Base-by-base conservation (phyloP, 2,113 vertebrate species). In the Spheniscus mendiculus region DNA sequence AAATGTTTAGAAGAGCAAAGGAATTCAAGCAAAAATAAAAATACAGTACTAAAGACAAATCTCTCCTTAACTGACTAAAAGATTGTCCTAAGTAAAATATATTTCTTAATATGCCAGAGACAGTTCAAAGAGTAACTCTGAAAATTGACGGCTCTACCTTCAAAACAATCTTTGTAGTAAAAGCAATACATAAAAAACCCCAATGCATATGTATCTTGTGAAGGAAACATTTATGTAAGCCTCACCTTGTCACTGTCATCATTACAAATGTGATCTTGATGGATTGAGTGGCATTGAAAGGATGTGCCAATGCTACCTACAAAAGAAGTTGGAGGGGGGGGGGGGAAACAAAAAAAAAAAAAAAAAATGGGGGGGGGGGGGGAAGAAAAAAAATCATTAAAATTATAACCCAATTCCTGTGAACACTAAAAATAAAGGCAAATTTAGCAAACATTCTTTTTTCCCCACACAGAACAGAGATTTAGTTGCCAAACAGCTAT, bases 231-330 rank as follows among this genome's bases (percentile, higher is more conserved):
- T 96, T 92, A 91, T 89, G 87, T 89, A 42, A 61, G 89, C 85
- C 97, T 98, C 98, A 99, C 98, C 98, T 98, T 99, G 96, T 99
- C 98, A 98, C 97, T 98, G 97, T 98, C 98, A 98, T 98, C 98
- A 96, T 97, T 98, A 98, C 97, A 98, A 97, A 98, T 98, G 93
- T 98, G 98, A 96, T 99, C 98, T 97, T 98, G 98, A 98, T 98
- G 98, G 95, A 98, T 95, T 93, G 98, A 97, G 95, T 98, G 98
- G 97, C 98, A 98, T 34, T 98, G 98, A 97, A 98, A 98, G 50
- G 98, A 97, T 97, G 98, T 91, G 96, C 96, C 98, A 97, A 98
- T 96, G 97, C 97, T 98, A 97, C 98, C 98, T 98, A 97, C n/a
- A 97, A 98, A 94, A 98, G 94, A 98, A 95, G n/a, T n/a, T n/a